Base-by-base conservation (phyloP, 2,888 invertebrate genomes). In the Acleris literana region DNA sequence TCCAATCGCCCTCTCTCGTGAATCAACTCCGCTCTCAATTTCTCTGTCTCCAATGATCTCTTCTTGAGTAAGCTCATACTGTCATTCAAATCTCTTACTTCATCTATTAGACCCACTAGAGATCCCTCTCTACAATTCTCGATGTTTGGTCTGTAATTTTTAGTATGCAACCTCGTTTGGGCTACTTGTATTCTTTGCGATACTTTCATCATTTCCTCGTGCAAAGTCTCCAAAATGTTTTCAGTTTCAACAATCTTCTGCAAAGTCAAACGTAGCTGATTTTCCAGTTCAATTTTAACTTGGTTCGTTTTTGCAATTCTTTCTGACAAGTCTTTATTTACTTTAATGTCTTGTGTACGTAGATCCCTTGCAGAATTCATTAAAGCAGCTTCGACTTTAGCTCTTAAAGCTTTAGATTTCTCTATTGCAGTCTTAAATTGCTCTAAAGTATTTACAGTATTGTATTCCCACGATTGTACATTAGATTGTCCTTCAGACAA, bases 401-500 rank as follows among this genome's bases (percentile, higher is more conserved):
- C 93, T 66, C 97, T 88, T n/a, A 98, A 84, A 39, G 93, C 92
- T 64, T 94, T 94, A 0, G 97, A 97, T 62, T 94, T 94, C 76
- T 95, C 95, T 25, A 96, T 93, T 39, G 97, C 95, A 57, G 93
- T 93, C 79, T 97, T 96, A 60, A 95, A 96, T 74, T 95, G 94
- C 4, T 95, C 94, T 56, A 98, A 86, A 18, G 95, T 95, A 81
- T 96, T 96, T 20, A 95, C 93, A 0, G 97, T 96, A 75, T 96
- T 95, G 75, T 96, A 95, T 72, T 97, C 97, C 96, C 97, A 98
- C 44, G 95, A 95, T 73, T 96, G 95, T 1, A 96, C 95, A 13
- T 97, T 95, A 0, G 97, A 96, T 90, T 97, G 97, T 29, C 97
- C 96, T 75, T 96, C 95, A 7, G 96, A 95, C 71, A 97, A 94